A percentile compares a stretch with the other conserved stretches of the same genome.
Evolutionary conservation across 2,888 invertebrate species (phyloP).

Genomic region (Mamestra brassicae): DNA sequence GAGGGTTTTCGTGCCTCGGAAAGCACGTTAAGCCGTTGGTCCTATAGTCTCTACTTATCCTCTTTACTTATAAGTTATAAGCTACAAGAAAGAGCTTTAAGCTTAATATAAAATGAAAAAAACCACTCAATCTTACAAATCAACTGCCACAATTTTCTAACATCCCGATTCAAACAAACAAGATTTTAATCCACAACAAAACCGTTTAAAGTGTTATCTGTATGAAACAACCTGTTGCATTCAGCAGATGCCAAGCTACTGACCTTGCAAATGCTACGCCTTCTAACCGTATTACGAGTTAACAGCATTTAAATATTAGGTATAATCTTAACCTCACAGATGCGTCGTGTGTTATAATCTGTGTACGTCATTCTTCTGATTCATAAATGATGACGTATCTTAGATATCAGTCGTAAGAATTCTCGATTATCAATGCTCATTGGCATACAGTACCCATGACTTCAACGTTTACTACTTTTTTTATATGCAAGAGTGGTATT

Average conservation of each 20-base stretch:
- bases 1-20: no score
- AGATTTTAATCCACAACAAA: not conserved
- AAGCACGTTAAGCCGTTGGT: no score
- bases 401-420: slow-evolving; percentile 10
- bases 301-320: slow-evolving; percentile 34
- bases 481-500: slow-evolving; percentile 16
- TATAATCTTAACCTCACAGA: slow-evolving; percentile 44
- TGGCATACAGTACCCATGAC: slow-evolving; percentile 25
- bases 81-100: no score
- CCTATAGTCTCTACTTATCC: no score
- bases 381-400: slow-evolving; percentile 37
- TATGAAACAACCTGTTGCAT: slow-evolving; percentile 33
- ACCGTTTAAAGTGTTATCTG: not conserved
- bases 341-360: slow-evolving; percentile 42
- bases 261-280: slow-evolving; percentile 33
- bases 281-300: slow-evolving; percentile 39
- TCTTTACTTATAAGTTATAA: no score
- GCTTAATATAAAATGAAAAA: no score
- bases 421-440: slow-evolving; percentile 27
- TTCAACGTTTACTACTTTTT: not conserved
- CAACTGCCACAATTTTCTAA: not conserved
- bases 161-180: not conserved
- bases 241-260: not conserved
- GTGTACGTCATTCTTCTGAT: slow-evolving; percentile 50
- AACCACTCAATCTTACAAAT: not conserved